A percentile compares a stretch with the other conserved stretches of the same genome.
Conservation (phyloP, 2,888 invertebrate species). For the Chymomyza fuscimana region DNA sequence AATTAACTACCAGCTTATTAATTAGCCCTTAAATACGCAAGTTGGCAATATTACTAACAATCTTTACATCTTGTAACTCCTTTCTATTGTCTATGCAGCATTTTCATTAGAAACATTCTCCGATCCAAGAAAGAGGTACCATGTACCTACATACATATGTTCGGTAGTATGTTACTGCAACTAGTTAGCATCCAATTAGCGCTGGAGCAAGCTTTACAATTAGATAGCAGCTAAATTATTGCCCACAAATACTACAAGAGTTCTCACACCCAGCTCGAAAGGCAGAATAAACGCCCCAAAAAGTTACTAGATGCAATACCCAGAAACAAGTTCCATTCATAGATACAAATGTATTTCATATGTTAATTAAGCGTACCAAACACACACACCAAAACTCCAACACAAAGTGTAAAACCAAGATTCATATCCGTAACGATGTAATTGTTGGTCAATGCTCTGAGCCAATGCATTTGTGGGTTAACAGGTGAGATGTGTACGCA, state of each 20-base stretch:
- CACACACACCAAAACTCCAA: not conserved
- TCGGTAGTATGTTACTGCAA: not conserved
- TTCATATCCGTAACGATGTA: slow-evolving; percentile 55
- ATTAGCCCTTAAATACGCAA: not conserved
- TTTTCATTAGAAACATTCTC: not conserved
- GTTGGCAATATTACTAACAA: not conserved
- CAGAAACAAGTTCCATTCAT: slow-evolving; percentile 18
- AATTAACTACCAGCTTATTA: not conserved
- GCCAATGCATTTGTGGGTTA: slow-evolving; percentile 56
- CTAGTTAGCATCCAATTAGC: slow-evolving; percentile 10
- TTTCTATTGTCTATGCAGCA: not conserved
- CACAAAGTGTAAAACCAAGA: slow-evolving; percentile 12
- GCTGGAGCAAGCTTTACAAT: not conserved
- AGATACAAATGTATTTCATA: slow-evolving; percentile 33
- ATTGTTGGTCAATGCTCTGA: slow-evolving; percentile 64
- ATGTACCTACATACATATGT: no score
- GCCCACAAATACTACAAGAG: slow-evolving; percentile 12
- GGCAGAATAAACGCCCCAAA: slow-evolving; percentile 18
- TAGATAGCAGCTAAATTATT: slow-evolving; percentile 14
- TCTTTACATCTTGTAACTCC: not conserved
- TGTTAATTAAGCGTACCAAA: slow-evolving; percentile 53
- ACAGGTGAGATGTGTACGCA: slow-evolving; percentile 54
- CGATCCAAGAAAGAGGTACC: not conserved
- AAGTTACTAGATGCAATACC: slow-evolving; percentile 12
- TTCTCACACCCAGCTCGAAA: slow-evolving; percentile 34